Evolutionary conservation across 2,797 vertebrate genomes (phyloP), one percentile per base, ranked within the genome.

Genomic region (Xerus rutilus): DNA sequence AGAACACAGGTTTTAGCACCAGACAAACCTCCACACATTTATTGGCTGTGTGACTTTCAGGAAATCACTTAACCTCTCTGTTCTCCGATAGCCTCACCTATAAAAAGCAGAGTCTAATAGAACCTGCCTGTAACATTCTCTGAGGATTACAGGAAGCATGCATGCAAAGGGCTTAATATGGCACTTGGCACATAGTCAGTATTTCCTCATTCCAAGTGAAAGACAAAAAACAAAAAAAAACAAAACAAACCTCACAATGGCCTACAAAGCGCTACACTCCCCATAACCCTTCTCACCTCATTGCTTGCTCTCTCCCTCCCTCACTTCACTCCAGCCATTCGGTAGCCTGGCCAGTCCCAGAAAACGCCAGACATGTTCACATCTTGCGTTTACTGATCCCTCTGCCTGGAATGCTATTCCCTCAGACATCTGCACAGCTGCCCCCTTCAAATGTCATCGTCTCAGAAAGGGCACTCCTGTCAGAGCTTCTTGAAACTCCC

Each of bases 61-160:
- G 43, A 89, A 85, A 32, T 79, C 69, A 65, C 82, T 73, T 78
- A 54, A 90, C 28, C 79, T 86, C 62, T 94, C 83, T 93, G 86
- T 39, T 54, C 35, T 82, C 86, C 64, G 67, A 43, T 67, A 69
- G 88, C 78, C 45, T 87, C 13, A 69, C 17, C 81, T 94, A 4
- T 35, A 69, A 70, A 94, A 84, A 0, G 28, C 57, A 15, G 52
- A 69, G 35, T n/a, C 52, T 17, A n/a, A n/a, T 1, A 82, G 47
- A 32, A 59, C 35, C 73, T 72, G 39, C 23, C 47, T 67, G 28
- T 1, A 15, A 32, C 3, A 32, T 39, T 32, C 49, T 47, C 64
- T 45, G 32, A 74, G 54, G 74, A 69, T 74, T 30, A 11, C 11
- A 82, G 1, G 11, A 45, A 32, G 45, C 25, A 43, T 45, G 82